Conservation (phyloP, 2,113 vertebrate species). For the Ammodytes marinus region DNA sequence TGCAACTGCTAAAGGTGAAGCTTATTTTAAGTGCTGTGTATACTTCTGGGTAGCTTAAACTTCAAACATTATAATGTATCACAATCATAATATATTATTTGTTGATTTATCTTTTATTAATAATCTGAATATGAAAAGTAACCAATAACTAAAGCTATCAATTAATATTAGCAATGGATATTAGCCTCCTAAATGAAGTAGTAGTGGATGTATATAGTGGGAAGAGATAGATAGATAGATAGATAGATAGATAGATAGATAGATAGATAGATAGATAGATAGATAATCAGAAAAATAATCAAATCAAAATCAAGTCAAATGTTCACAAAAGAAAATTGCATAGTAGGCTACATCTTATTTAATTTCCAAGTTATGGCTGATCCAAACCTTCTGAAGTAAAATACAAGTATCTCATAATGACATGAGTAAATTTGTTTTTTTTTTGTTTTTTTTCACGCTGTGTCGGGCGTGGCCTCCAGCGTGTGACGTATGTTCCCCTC, state of each 20-base stretch:
- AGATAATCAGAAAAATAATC: too few species aligned
- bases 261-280: too few species aligned
- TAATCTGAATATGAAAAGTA: not conserved
- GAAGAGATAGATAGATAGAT: too few species aligned
- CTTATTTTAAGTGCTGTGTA: not conserved
- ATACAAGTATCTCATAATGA: not conserved
- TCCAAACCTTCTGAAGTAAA: not conserved
- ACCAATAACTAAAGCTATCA: slow-evolving; percentile 2
- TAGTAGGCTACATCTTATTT: too few species aligned
- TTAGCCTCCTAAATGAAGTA: not conserved
- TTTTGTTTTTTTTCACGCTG: not conserved
- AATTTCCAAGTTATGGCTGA: too few species aligned
- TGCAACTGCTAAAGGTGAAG: not conserved
- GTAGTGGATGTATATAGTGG: not conserved
- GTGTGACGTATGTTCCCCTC: not conserved
- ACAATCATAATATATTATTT: not conserved
- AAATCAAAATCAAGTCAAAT: too few species aligned
- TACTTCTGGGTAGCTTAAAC: not conserved
- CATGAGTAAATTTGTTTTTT: too few species aligned
- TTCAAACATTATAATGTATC: not conserved
- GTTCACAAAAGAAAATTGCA: too few species aligned
- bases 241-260: too few species aligned
- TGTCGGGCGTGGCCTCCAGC: not conserved
- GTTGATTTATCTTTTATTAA: not conserved
- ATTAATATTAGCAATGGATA: not conserved